Conservation (phyloP, 1,140 invertebrate genomes). For the Grapholita molesta region DNA sequence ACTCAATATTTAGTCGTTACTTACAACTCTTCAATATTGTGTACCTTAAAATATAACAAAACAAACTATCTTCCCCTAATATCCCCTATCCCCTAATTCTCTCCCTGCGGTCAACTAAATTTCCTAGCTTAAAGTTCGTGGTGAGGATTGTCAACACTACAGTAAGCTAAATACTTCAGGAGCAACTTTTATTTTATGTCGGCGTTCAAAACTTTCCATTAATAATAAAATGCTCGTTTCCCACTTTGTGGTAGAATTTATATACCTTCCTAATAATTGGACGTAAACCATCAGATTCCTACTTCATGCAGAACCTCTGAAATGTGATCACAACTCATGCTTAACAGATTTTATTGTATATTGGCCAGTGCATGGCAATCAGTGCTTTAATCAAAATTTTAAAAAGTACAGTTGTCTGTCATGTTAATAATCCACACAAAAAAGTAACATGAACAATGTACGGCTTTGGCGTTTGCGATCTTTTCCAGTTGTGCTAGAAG, state of each 20-base stretch:
- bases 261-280: too few relatives aligned
- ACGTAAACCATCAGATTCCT: too few relatives aligned
- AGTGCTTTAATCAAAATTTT: conserved; percentile 4
- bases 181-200: too few relatives aligned
- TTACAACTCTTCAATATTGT: too few relatives aligned
- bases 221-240: not conserved
- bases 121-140: not conserved
- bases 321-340: not conserved
- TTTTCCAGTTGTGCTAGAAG: not conserved
- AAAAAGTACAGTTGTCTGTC: conserved; percentile 9
- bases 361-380: conserved; percentile 1
- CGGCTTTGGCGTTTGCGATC: not conserved
- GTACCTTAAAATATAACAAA: too few relatives aligned
- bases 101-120: not conserved
- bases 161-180: not conserved
- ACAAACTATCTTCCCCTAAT: not conserved
- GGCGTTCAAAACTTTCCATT: too few relatives aligned
- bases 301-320: not conserved
- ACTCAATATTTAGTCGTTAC: too few relatives aligned
- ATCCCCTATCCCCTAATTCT: not conserved
- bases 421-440: conserved; percentile 18
- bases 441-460: not conserved
- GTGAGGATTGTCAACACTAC: not conserved
- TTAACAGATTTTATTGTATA: not conserved
- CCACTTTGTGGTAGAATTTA: too few relatives aligned